phyloP scores from a whole-genome alignment of 2,888 invertebrate genomes.

The Hedya salicella region DNA sequence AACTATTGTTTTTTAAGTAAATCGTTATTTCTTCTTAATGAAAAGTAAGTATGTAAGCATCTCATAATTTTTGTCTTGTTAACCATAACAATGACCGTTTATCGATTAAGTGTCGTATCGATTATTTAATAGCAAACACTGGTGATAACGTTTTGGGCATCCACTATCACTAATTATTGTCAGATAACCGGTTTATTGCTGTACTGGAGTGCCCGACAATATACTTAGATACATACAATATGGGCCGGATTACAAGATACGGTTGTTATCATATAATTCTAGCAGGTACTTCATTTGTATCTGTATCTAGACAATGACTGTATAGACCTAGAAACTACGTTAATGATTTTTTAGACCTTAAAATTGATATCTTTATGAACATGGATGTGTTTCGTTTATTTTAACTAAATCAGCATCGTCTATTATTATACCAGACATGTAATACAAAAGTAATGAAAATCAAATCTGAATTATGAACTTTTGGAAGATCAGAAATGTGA shows the following conservation, averaged over 20 bases:
- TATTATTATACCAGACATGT: too few species aligned
- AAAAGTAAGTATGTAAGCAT: not conserved
- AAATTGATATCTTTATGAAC: too few species aligned
- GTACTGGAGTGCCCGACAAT: conserved; percentile 70
- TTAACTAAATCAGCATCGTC: too few species aligned
- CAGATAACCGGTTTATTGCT: conserved; percentile 78
- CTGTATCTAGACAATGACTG: conserved; percentile 5
- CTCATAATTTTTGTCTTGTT: conserved; percentile 20
- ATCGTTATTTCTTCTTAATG: too few species aligned
- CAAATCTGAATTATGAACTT: not conserved
- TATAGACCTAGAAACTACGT: conserved; percentile 9
- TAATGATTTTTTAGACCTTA: not conserved
- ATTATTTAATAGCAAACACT: conserved; percentile 84
- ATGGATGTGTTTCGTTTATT: too few species aligned
- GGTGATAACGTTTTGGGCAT: conserved; percentile 79
- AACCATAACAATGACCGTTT: conserved; percentile 72
- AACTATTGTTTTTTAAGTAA: too few species aligned
- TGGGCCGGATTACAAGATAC: conserved; percentile 66
- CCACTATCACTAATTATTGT: conserved; percentile 79
- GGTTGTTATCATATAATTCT: conserved; percentile 41
- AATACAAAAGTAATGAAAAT: too few species aligned
- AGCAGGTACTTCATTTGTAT: conserved; percentile 39
- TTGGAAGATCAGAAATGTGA: not conserved
- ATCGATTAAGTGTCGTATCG: conserved; percentile 74
- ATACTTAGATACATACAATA: conserved; percentile 58